A percentile compares a stretch with the other conserved stretches of the same genome.
phyloP scores from a whole-genome alignment of 2,888 invertebrate species.

The Hirtodrosophila alboralis region DNA sequence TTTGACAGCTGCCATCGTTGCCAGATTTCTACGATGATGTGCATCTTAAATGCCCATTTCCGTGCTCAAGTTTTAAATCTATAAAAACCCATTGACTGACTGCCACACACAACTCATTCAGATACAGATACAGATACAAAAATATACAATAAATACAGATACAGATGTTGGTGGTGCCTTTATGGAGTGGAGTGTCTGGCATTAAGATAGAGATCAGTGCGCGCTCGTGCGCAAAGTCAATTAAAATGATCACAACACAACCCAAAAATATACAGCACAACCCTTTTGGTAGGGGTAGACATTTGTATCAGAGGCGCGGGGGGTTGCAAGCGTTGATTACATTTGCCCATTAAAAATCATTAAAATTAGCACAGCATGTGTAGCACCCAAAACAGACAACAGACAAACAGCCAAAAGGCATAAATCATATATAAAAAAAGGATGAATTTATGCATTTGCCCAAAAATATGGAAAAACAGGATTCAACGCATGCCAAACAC shows the following conservation, averaged over 20 bases:
- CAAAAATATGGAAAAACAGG: constrained; percentile 30
- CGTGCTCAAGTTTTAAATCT: constrained; percentile 37
- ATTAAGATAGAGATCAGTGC: constrained; percentile 50
- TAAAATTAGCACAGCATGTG: constrained; percentile 59
- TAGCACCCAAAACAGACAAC: constrained; percentile 46
- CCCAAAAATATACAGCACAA: constrained; percentile 44
- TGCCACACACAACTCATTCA: neutral
- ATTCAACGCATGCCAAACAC: constrained; percentile 44
- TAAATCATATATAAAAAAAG: constrained; percentile 57
- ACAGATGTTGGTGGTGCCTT: constrained; percentile 12
- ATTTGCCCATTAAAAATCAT: constrained; percentile 74
- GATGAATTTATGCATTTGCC: constrained; percentile 39
- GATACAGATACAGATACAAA: too few relatives aligned
- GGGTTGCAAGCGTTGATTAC: constrained; percentile 67
- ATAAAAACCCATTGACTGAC: constrained; percentile 43
- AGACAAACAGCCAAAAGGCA: constrained; percentile 42
- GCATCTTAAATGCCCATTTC: constrained; percentile 59
- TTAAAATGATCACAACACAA: constrained; percentile 78
- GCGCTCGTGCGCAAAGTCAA: constrained; percentile 79
- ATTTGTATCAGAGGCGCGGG: constrained; percentile 37
- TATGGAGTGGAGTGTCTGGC: constrained; percentile 51
- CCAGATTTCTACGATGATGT: constrained; percentile 44
- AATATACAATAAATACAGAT: too few relatives aligned
- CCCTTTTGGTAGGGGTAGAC: constrained; percentile 50
- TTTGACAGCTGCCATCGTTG: constrained; percentile 64